Base-by-base conservation (phyloP, 2,888 invertebrate species). In the Eupithecia vulgata region DNA sequence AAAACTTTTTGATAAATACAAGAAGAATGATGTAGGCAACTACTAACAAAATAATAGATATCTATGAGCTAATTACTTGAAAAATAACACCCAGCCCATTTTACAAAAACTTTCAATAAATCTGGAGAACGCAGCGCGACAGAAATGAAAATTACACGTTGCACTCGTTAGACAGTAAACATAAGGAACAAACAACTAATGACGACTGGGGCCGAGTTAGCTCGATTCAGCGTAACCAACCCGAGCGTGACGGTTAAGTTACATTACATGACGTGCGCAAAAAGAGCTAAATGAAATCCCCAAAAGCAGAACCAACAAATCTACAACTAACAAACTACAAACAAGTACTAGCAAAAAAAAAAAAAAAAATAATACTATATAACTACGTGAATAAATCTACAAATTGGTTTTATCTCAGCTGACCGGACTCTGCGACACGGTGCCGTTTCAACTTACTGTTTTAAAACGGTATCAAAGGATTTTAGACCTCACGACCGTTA, bases 361-460 rank as follows among this genome's bases (percentile, higher is more conserved):
- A n/a, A 17, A 21, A 2, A 8, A 21, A 52, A 10, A 57, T 57
- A 5, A 13, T 17, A 4, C 1, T 25, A 0, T 57, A 5, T 57
- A 25, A n/a, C n/a, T 30, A 30, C 25, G 12, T 52, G 21, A 52
- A 52, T 52, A 52, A 4, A 52, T 52, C 52, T 21, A 52, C 52
- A 10, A 21, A 21, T 52, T 52, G 52, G n/a, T 52, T 8, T 52
- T 52, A 8, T 7, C n/a, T 21, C 21, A 21, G 21, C 52, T 52
- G 21, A 21, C 52, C 21, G 57, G 25, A 21, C 21, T 52, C 52
- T 12, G 5, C 21, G 57, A 5, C n/a, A n/a, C 13, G 21, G 6
- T 52, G n/a, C n/a, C 57, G 57, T 57, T 25, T 13, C 12, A 57
- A 57, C 57, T 57, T 57, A 57, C 57, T 57, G 25, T 57, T 57